These are phyloP conservation scores for Monochamus alternatus DNA, from an alignment of 2,888 invertebrate genomes.

Conservation along the genomic window DNA sequence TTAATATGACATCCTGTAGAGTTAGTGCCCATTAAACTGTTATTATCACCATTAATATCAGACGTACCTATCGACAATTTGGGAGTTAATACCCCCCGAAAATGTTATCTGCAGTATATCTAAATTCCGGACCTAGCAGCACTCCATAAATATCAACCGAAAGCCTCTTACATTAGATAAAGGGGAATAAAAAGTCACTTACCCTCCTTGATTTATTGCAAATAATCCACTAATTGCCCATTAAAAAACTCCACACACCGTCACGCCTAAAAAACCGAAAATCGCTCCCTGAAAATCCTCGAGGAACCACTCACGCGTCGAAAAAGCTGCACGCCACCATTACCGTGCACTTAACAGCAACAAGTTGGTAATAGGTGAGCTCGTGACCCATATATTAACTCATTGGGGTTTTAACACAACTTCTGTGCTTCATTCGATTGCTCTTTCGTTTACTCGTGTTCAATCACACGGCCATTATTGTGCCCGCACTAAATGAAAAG, in stretches of 20 bases:
- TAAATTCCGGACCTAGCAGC: conserved; percentile 3
- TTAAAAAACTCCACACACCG: conserved; percentile 23
- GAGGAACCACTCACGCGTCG: conserved; percentile 10
- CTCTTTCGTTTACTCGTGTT: background rate
- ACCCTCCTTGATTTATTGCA: conserved; percentile 29
- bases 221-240: conserved; percentile 34
- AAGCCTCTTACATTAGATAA: conserved; percentile 31
- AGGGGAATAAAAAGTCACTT: conserved; percentile 29
- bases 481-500: no score
- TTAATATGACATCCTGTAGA: background rate
- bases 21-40: background rate
- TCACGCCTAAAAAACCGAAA: conserved; percentile 21
- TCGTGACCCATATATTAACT: conserved; percentile 59
- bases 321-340: conserved; percentile 22
- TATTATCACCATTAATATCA: background rate
- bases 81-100: background rate
- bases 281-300: conserved; percentile 10
- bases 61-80: conserved; percentile 6
- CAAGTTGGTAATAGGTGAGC: conserved; percentile 56
- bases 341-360: conserved; percentile 51
- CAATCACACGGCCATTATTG: no score
- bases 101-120: conserved; percentile 17
- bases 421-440: background rate
- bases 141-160: conserved; percentile 18
- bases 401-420: conserved; percentile 24